Conservation (phyloP, 2,113 vertebrate genomes). For the Microcebus jonahi region DNA sequence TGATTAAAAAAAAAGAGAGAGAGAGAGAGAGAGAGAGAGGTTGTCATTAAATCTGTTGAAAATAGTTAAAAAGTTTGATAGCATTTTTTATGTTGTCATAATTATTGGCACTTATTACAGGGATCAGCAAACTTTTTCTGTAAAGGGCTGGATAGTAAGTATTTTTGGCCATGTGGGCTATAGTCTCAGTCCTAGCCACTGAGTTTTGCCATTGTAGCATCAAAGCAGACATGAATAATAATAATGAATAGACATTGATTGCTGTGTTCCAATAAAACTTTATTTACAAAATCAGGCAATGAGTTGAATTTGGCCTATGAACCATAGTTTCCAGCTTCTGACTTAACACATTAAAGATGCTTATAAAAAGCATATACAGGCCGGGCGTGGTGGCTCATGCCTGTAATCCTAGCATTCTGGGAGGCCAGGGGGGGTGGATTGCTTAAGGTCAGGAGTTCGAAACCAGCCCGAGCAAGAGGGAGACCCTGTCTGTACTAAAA, state of each 20-base stretch:
- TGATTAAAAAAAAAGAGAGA: not conserved
- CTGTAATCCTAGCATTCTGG: no score
- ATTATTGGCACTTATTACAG: not conserved
- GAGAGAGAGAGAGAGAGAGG: not conserved
- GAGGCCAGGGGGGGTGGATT: no score
- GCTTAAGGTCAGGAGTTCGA: no score
- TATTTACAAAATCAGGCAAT: not conserved
- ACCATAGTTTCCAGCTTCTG: not conserved
- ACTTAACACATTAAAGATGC: not conserved
- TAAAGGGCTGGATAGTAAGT: not conserved
- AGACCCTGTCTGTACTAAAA: no score
- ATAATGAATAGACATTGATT: not conserved
- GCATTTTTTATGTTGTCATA: not conserved
- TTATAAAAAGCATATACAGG: not conserved
- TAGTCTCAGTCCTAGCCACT: not conserved
- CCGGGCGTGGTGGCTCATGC: no score
- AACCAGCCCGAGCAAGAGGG: no score
- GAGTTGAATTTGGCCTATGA: not conserved
- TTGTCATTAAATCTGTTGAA: conserved; percentile 8
- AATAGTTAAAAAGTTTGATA: conserved; percentile 17
- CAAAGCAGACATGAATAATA: not conserved
- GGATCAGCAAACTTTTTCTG: not conserved
- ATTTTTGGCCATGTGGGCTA: not conserved
- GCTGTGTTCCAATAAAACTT: conserved; percentile 13
- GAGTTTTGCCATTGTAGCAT: not conserved